Conservation (phyloP, 2,888 invertebrate genomes). For the Ormyrus rosae region DNA sequence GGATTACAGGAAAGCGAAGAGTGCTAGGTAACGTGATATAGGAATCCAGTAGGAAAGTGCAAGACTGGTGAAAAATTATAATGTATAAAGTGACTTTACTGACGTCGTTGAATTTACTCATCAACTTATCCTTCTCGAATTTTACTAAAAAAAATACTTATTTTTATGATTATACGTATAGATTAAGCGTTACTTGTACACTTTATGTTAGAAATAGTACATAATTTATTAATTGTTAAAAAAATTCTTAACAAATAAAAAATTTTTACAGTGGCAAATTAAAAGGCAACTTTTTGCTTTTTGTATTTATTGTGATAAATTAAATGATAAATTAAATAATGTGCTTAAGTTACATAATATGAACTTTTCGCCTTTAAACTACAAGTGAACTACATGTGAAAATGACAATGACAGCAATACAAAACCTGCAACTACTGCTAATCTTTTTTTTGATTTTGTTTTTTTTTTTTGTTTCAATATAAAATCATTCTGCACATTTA, state of each 20-base stretch:
- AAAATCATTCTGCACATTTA: too few relatives aligned
- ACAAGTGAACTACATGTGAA: background rate
- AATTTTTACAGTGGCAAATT: too few relatives aligned
- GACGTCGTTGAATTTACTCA: slow-evolving; percentile 33
- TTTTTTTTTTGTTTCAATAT: too few relatives aligned
- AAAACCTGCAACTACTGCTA: too few relatives aligned
- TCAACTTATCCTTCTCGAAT: slow-evolving; percentile 45
- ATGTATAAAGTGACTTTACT: slow-evolving; percentile 26
- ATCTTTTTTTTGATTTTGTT: too few relatives aligned
- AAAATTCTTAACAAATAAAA: background rate
- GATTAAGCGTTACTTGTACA: slow-evolving; percentile 45
- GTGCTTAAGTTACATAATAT: background rate
- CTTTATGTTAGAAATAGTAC: background rate
- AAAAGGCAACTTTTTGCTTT: background rate
- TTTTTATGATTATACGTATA: slow-evolving; percentile 32
- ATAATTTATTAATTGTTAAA: slow-evolving; percentile 33
- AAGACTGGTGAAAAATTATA: slow-evolving; percentile 25
- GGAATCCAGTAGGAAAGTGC: slow-evolving; percentile 21
- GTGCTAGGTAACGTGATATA: slow-evolving; percentile 13
- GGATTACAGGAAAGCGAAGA: slow-evolving; percentile 35
- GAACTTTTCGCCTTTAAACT: background rate
- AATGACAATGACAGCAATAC: background rate
- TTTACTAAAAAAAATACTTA: slow-evolving; percentile 43
- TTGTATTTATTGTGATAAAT: slow-evolving; percentile 20
- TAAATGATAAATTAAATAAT: background rate